Conservation (phyloP, 2,113 vertebrate genomes). For the Gopherus evgoodei region DNA sequence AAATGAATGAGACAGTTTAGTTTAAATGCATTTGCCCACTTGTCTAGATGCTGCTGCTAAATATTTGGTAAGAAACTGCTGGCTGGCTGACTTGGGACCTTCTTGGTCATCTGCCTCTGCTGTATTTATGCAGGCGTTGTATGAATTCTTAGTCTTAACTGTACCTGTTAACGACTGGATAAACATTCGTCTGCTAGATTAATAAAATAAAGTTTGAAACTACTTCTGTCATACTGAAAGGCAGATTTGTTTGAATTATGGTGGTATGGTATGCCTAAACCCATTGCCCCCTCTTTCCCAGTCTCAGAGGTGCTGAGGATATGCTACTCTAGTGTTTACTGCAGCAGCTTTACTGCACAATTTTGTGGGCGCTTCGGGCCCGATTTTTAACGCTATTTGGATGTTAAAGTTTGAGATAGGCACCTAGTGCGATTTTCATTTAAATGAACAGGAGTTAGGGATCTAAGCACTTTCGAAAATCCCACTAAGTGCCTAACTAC, state of each 20-base stretch:
- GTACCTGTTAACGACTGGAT: not conserved
- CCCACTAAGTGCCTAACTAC: not conserved
- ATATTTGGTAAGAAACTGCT: not conserved
- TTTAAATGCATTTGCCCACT: not conserved
- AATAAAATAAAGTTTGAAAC: not conserved
- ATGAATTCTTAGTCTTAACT: not conserved
- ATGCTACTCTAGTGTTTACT: not conserved
- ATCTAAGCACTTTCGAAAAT: not conserved
- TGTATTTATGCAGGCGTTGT: not conserved
- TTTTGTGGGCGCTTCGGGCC: not conserved
- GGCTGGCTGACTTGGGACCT: not conserved
- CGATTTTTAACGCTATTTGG: not conserved
- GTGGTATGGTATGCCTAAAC: not conserved
- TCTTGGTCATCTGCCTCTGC: not conserved
- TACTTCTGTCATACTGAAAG: not conserved
- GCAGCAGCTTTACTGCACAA: not conserved
- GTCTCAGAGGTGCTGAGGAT: not conserved
- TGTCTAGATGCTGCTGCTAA: not conserved
- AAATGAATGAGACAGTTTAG: slow-evolving; percentile 40
- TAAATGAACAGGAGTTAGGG: too few relatives aligned
- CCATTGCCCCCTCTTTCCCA: not conserved
- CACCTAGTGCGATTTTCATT: not conserved
- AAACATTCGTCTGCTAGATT: not conserved
- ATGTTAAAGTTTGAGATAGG: not conserved
- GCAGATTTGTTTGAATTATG: not conserved